These are phyloP conservation scores for Callospermophilus lateralis DNA, from an alignment of 2,113 vertebrate species.

Conservation along the genomic window DNA sequence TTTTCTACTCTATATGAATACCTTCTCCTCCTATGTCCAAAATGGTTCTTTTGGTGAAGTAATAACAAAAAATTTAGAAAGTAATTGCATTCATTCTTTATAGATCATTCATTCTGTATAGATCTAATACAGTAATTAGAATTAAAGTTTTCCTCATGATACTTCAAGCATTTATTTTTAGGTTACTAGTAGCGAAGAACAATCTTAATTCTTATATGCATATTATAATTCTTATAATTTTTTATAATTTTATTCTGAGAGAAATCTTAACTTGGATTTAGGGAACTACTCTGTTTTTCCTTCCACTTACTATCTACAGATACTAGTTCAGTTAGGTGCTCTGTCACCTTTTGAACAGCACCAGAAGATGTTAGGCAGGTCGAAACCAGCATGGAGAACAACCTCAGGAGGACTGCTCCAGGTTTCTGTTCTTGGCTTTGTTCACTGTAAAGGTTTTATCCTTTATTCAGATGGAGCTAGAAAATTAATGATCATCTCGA, in stretches of 20 bases:
- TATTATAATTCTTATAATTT: background rate
- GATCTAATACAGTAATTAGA: background rate
- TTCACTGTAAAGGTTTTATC: background rate
- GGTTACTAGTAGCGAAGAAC: background rate
- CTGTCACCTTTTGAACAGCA: background rate
- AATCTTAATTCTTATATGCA: background rate
- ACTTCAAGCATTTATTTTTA: background rate
- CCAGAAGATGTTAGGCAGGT: background rate
- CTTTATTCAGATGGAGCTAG: background rate
- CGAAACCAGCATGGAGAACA: background rate
- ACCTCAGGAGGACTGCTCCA: background rate
- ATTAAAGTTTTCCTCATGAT: background rate
- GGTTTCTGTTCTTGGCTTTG: background rate
- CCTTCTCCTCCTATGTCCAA: background rate
- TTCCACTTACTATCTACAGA: background rate
- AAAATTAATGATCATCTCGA: background rate
- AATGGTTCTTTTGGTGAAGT: background rate
- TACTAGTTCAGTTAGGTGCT: background rate
- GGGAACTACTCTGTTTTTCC: background rate
- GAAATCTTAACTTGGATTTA: background rate
- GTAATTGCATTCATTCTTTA: background rate
- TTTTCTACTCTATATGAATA: background rate
- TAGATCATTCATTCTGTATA: background rate
- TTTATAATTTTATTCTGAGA: slow-evolving; percentile 37
- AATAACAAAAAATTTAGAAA: background rate